phyloP scores from a whole-genome alignment of 1,140 invertebrate genomes.

The Drosophila ironensis region DNA sequence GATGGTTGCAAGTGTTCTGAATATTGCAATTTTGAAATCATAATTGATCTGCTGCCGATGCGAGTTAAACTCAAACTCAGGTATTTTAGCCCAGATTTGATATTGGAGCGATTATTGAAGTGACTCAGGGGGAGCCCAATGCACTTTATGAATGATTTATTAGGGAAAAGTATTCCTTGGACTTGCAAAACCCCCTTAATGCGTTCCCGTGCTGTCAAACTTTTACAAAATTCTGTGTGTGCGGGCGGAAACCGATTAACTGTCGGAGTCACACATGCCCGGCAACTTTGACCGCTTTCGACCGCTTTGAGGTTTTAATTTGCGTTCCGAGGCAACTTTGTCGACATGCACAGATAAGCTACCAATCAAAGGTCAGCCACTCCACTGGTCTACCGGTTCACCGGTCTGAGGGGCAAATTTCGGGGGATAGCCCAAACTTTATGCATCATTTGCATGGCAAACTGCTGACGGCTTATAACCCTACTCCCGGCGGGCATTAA shows the following conservation, averaged over 20 bases:
- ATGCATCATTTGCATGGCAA: constrained; percentile 68
- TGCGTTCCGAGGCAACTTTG: constrained; percentile 5
- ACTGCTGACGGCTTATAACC: constrained; percentile 39
- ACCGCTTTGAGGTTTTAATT: constrained; percentile 43
- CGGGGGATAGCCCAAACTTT: constrained; percentile 30
- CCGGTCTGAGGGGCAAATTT: no score
- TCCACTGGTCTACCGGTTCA: constrained; percentile 13
- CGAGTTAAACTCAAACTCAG: not conserved
- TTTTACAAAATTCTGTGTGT: not conserved
- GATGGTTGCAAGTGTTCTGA: not conserved
- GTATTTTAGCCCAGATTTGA: not conserved
- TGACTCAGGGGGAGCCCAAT: no score
- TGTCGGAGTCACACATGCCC: not conserved
- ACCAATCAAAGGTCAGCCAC: constrained; percentile 47
- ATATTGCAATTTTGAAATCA: not conserved
- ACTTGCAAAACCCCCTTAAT: no score
- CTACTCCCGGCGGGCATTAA: constrained; percentile 30
- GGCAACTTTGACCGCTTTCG: constrained; percentile 17
- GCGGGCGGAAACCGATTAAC: constrained; percentile 22
- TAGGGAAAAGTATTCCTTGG: no score
- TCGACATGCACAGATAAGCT: not conserved
- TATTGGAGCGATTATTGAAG: no score
- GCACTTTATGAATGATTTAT: not conserved
- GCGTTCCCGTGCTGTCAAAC: not conserved
- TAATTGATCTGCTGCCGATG: constrained; percentile 7